These are phyloP conservation scores for Mesitornis unicolor DNA, from an alignment of 2,113 vertebrate genomes.

Conservation along the genomic window DNA sequence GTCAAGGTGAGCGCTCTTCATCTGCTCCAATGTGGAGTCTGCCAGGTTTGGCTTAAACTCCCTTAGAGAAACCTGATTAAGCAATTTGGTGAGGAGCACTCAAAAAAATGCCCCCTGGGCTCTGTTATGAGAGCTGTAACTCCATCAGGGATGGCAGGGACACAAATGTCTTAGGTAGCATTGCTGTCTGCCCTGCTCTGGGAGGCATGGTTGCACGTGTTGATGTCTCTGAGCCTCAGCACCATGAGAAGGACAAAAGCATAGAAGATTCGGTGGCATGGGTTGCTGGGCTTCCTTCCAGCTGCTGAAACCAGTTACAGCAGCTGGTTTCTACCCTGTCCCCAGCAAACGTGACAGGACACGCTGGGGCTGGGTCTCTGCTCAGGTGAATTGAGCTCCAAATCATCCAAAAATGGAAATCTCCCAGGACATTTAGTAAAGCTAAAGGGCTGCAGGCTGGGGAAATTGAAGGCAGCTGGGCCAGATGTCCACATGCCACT, in stretches of 20 bases:
- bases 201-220: rapidly evolving
- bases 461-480: neutral
- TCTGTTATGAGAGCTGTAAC: neutral
- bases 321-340: neutral
- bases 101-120: rapidly evolving
- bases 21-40: neutral
- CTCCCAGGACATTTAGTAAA: neutral
- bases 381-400: neutral
- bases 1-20: neutral
- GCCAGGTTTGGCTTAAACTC: neutral
- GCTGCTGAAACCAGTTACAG: neutral
- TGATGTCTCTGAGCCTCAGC: neutral
- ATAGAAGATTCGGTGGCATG: neutral
- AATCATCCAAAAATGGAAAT: neutral
- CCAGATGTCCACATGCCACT: rapidly evolving
- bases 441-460: neutral
- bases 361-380: neutral
- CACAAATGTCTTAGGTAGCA: rapidly evolving
- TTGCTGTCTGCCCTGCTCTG: neutral
- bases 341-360: neutral
- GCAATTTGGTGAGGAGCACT: neutral
- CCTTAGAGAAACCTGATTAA: neutral
- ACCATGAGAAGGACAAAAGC: neutral
- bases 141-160: neutral
- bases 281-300: neutral